These are phyloP conservation scores for Hermodice carunculata DNA, from an alignment of 2,888 invertebrate genomes.

Conservation along the genomic window DNA sequence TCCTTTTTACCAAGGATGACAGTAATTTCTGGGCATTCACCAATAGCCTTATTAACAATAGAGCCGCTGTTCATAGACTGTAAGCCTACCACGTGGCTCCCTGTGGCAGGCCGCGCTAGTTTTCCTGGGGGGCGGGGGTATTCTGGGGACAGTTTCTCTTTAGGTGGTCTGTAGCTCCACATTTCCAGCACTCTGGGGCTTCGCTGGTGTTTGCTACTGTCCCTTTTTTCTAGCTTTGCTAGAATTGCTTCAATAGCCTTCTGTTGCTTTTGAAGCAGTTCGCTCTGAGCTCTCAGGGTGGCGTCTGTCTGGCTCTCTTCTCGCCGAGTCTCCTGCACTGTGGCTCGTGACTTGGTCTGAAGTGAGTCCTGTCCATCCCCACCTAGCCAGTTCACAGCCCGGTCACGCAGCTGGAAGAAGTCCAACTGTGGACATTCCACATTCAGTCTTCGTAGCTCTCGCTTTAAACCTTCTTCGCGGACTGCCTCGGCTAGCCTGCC, in stretches of 20 bases:
- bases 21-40: too few species aligned
- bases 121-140: background rate
- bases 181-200: background rate
- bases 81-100: slow-evolving; percentile 6
- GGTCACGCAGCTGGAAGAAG: slow-evolving; percentile 10
- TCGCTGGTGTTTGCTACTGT: background rate
- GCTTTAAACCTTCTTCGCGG: too few species aligned
- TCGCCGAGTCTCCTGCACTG: background rate
- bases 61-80: slow-evolving; percentile 8
- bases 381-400: slow-evolving; percentile 5
- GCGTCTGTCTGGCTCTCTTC: too few species aligned
- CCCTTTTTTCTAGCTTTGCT: background rate
- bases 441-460: background rate
- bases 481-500: too few species aligned
- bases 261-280: too few species aligned
- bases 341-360: background rate
- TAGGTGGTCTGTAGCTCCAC: background rate
- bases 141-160: slow-evolving; percentile 5
- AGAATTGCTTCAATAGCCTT: background rate
- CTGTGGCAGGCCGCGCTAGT: slow-evolving; percentile 6
- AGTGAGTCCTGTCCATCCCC: background rate
- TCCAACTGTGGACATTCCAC: too few species aligned
- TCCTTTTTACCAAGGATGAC: slow-evolving; percentile 15
- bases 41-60: slow-evolving; percentile 21
- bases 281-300: too few species aligned